These are phyloP conservation scores for Drosophila pseudoobscura DNA, from an alignment of 1,140 invertebrate genomes.

Conservation along the genomic window DNA sequence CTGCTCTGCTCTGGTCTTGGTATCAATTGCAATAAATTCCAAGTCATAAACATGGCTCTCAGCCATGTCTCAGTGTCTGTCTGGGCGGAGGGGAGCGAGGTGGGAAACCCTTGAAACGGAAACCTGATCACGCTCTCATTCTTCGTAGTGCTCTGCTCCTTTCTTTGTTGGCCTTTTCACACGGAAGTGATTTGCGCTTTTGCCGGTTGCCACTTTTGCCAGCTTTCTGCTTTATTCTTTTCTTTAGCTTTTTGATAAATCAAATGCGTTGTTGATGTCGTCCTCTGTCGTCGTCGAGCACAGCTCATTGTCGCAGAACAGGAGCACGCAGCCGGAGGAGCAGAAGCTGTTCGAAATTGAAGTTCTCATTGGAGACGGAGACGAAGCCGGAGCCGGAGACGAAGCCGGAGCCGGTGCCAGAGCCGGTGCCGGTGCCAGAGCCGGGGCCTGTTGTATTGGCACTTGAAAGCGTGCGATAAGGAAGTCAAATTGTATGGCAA, in stretches of 20 bases:
- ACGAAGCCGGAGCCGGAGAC: too few relatives aligned
- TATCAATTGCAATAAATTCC: constrained; percentile 51
- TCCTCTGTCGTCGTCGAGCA: constrained; percentile 35
- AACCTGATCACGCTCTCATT: too few relatives aligned
- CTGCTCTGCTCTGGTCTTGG: constrained; percentile 10
- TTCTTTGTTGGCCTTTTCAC: constrained; percentile 41
- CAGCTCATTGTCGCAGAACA: constrained; percentile 62
- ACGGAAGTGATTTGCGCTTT: constrained; percentile 74
- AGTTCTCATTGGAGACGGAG: constrained; percentile 56
- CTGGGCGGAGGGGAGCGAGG: too few relatives aligned
- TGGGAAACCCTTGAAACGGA: too few relatives aligned
- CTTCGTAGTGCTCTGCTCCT: background rate
- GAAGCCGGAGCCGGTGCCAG: too few relatives aligned
- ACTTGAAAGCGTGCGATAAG: constrained; percentile 68
- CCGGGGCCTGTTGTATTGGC: constrained; percentile 24
- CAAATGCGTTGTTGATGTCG: constrained; percentile 54
- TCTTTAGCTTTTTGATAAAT: constrained; percentile 64
- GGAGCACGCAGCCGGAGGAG: background rate
- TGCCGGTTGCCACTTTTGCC: constrained; percentile 60
- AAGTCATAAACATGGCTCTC: constrained; percentile 51
- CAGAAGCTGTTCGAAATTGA: constrained; percentile 62
- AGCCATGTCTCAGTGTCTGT: constrained; percentile 24
- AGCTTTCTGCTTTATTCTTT: constrained; percentile 58
- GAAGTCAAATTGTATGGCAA: constrained; percentile 76
- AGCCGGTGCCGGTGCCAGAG: too few relatives aligned